A percentile compares a stretch with the other conserved stretches of the same genome.
phyloP scores from a whole-genome alignment of 2,888 invertebrate species.

The Gortyna flavago region DNA sequence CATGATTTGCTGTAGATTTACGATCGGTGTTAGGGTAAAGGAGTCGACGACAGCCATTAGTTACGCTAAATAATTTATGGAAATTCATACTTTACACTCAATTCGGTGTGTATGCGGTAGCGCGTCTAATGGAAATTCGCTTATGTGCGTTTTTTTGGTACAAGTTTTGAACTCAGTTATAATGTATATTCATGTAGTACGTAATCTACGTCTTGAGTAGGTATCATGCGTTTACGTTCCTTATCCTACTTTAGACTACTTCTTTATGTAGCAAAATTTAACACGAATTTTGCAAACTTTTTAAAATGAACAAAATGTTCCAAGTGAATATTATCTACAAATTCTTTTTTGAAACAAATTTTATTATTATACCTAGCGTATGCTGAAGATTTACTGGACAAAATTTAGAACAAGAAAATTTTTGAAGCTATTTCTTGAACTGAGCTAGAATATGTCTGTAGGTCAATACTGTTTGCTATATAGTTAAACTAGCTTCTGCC shows the following conservation, averaged over 20 bases:
- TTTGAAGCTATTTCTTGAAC: conserved; percentile 5
- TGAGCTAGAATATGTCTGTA: not conserved
- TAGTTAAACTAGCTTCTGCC: not conserved
- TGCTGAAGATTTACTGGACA: conserved; percentile 22
- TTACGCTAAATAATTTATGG: conserved; percentile 40
- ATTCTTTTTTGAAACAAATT: conserved; percentile 6
- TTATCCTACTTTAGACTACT: not conserved
- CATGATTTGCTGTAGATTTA: no score
- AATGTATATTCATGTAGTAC: not conserved
- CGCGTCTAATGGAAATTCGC: conserved; percentile 23
- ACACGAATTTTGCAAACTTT: not conserved
- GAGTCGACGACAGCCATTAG: conserved; percentile 29
- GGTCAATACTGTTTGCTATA: not conserved
- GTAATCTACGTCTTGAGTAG: not conserved
- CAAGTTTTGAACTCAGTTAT: not conserved
- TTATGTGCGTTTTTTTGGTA: conserved; percentile 10
- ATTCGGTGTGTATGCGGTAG: conserved; percentile 16
- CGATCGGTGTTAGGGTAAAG: conserved; percentile 19
- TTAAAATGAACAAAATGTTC: conserved; percentile 10
- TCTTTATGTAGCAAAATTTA: not conserved
- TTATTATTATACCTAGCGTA: conserved; percentile 23
- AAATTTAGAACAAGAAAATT: conserved; percentile 33
- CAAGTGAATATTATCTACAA: conserved; percentile 21
- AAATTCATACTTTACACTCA: conserved; percentile 35
- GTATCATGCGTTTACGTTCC: not conserved